A percentile compares a stretch with the other conserved stretches of the same genome.
These are phyloP conservation scores for Byasa hedistus DNA, from an alignment of 2,888 invertebrate species.

Conservation along the genomic window DNA sequence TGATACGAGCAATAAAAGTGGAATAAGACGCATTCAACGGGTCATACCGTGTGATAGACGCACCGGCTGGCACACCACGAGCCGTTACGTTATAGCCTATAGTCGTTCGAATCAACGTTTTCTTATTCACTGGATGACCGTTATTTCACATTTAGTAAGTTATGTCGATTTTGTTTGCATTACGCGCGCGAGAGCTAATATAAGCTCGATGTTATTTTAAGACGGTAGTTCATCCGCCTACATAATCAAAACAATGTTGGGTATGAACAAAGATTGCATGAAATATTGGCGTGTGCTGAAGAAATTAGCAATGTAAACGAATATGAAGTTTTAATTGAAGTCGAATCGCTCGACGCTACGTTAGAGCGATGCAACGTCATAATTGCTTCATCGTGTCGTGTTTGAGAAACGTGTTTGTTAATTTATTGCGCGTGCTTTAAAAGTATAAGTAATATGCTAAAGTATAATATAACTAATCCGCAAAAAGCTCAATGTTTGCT, in stretches of 20 bases:
- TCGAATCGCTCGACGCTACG: constrained; percentile 47
- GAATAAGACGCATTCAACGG: constrained; percentile 77
- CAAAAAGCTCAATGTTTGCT: too few relatives aligned
- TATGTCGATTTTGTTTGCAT: constrained; percentile 58
- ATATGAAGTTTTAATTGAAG: constrained; percentile 45
- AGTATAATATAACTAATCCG: too few relatives aligned
- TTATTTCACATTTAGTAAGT: constrained; percentile 59
- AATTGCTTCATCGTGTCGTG: constrained; percentile 61
- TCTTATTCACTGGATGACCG: constrained; percentile 63
- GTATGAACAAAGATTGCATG: constrained; percentile 23
- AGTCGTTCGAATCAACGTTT: constrained; percentile 59
- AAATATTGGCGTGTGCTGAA: constrained; percentile 23
- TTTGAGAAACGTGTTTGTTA: constrained; percentile 39
- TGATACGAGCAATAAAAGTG: constrained; percentile 79
- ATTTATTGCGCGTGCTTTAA: constrained; percentile 5
- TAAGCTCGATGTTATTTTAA: constrained; percentile 32
- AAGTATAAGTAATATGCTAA: not conserved
- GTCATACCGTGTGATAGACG: constrained; percentile 73
- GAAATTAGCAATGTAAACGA: constrained; percentile 23
- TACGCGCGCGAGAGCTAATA: constrained; percentile 46
- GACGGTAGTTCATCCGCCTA: constrained; percentile 1
- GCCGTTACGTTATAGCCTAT: constrained; percentile 63
- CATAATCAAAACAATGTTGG: constrained; percentile 17
- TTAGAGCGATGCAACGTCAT: constrained; percentile 53
- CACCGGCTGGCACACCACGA: constrained; percentile 61